A percentile compares a stretch with the other conserved stretches of the same genome.
Evolutionary conservation across 2,797 vertebrate genomes (phyloP).

Genomic region (Agapornis canus): DNA sequence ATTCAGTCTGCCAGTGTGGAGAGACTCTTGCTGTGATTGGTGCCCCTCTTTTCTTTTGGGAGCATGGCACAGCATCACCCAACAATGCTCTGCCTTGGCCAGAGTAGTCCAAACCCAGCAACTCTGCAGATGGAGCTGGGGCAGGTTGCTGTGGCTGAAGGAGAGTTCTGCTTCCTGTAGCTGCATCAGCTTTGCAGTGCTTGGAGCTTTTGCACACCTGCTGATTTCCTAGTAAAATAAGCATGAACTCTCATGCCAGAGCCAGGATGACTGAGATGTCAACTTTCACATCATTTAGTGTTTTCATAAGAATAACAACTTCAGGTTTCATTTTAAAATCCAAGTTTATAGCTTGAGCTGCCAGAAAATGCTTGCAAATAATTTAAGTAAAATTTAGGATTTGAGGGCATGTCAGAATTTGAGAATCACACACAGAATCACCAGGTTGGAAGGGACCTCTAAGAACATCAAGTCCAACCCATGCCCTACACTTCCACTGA

Average conservation of each 20-base stretch:
- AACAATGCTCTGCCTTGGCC: fast-evolving
- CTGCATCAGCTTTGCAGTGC: background rate
- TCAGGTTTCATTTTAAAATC: background rate
- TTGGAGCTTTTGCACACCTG: background rate
- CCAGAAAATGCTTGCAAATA: background rate
- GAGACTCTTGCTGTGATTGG: background rate
- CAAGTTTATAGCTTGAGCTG: background rate
- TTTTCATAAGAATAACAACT: background rate
- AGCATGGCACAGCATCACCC: fast-evolving
- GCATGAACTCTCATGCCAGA: background rate
- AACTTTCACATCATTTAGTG: background rate
- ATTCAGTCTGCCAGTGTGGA: background rate
- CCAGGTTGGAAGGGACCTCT: too few species aligned
- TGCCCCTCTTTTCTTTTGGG: background rate
- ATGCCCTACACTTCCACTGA: too few species aligned
- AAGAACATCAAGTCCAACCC: too few species aligned
- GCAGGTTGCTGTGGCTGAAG: background rate
- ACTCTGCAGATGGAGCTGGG: background rate
- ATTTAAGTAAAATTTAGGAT: background rate
- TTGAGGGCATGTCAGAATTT: background rate
- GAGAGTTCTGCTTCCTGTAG: background rate
- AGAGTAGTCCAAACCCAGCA: background rate
- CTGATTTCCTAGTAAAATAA: background rate
- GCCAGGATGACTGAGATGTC: background rate
- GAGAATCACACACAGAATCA: too few species aligned